These are phyloP conservation scores for Polyodon spathula DNA, from an alignment of 2,113 vertebrate genomes.

Conservation along the genomic window DNA sequence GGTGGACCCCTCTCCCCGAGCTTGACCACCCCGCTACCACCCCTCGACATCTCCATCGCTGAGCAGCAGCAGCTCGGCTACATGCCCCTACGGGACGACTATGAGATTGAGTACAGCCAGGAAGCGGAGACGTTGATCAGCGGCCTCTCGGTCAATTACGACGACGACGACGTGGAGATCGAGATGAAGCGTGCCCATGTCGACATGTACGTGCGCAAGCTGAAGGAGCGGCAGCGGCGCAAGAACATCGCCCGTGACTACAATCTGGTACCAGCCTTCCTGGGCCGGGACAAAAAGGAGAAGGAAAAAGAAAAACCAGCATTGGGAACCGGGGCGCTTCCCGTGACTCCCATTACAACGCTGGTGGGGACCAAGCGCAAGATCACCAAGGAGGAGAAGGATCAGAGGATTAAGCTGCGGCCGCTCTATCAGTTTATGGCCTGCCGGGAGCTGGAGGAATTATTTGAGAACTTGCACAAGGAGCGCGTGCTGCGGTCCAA, in stretches of 20 bases:
- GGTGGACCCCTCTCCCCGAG: slow-evolving; percentile 86
- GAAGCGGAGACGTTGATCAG: slow-evolving; percentile 93
- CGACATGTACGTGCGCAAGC: slow-evolving; percentile 95
- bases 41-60: slow-evolving; percentile 72
- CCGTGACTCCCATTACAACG: not conserved
- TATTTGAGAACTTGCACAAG: slow-evolving; percentile 93
- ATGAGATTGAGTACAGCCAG: slow-evolving; percentile 93
- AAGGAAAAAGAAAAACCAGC: slow-evolving; percentile 62
- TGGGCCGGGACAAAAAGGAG: slow-evolving; percentile 84
- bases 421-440: slow-evolving; percentile 94
- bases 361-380: slow-evolving; percentile 62
- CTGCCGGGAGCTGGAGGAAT: slow-evolving; percentile 84
- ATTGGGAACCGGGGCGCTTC: slow-evolving; percentile 12
- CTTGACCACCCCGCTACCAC: slow-evolving; percentile 82
- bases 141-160: slow-evolving; percentile 90
- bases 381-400: slow-evolving; percentile 88
- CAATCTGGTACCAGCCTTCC: slow-evolving; percentile 79
- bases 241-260: slow-evolving; percentile 94
- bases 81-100: slow-evolving; percentile 94
- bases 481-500: slow-evolving; percentile 82
- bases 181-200: slow-evolving; percentile 91
- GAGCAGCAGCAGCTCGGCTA: slow-evolving; percentile 97
- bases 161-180: slow-evolving; percentile 91
- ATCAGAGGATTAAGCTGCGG: slow-evolving; percentile 74
- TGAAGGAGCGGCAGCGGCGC: slow-evolving; percentile 80